A percentile compares a stretch with the other conserved stretches of the same genome.
These are phyloP conservation scores for Xenus cinereus DNA, from an alignment of 2,113 vertebrate species.

Conservation along the genomic window DNA sequence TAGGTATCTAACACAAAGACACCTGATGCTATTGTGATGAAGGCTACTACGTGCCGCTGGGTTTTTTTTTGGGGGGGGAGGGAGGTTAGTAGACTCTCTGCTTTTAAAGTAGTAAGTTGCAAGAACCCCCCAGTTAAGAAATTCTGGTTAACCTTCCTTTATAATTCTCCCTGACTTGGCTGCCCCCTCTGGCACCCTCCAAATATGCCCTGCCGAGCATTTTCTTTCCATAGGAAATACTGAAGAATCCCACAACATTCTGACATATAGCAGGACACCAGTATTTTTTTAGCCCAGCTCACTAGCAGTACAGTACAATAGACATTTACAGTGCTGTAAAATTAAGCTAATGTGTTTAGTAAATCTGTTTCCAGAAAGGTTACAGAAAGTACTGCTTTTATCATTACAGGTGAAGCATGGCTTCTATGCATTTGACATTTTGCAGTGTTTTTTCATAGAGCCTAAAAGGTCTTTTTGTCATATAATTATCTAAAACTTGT, in stretches of 20 bases:
- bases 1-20: not conserved
- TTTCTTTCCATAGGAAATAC: not conserved
- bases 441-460: not conserved
- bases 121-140: not conserved
- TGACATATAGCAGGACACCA: not conserved
- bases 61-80: rapidly evolving
- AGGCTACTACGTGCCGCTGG: not conserved
- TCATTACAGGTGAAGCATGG: not conserved
- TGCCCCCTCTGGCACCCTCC: not conserved
- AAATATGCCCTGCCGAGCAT: not conserved
- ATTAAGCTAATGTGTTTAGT: not conserved
- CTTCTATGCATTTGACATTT: constrained; percentile 38
- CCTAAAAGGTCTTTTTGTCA: constrained; percentile 33
- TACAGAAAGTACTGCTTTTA: not conserved
- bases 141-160: not conserved
- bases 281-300: not conserved
- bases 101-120: not conserved
- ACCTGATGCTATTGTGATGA: not conserved
- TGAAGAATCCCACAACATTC: not conserved
- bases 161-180: not conserved
- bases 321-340: not conserved
- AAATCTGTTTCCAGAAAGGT: not conserved
- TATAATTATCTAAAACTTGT: not conserved
- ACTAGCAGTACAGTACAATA: not conserved
- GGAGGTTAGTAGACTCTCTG: not conserved